These are phyloP conservation scores for Heliornis fulica DNA, from an alignment of 2,113 vertebrate genomes.

Conservation along the genomic window DNA sequence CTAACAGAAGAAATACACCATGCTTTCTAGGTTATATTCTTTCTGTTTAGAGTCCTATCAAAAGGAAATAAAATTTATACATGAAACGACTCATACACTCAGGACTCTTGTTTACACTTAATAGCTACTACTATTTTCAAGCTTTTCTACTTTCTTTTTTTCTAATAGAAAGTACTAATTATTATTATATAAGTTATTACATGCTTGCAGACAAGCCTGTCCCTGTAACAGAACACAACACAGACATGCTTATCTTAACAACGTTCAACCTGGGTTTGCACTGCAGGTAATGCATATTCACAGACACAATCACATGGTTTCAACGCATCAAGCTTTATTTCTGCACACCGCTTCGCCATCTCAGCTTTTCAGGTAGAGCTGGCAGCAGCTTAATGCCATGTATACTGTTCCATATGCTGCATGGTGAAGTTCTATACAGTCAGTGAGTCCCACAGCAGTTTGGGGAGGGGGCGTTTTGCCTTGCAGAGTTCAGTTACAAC, in stretches of 20 bases:
- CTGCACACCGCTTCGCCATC: rapidly evolving
- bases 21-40: background rate
- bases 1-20: background rate
- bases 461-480: background rate
- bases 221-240: background rate
- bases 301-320: background rate
- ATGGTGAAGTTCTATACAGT: too few species aligned
- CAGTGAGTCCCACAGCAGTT: background rate
- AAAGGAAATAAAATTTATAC: background rate
- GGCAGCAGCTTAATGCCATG: background rate
- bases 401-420: rapidly evolving
- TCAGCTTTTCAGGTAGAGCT: background rate
- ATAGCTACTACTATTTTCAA: background rate
- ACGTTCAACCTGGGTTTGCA: background rate
- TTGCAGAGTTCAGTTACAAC: background rate
- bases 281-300: background rate
- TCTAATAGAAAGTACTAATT: background rate
- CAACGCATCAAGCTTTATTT: background rate
- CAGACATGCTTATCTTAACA: background rate
- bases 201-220: background rate
- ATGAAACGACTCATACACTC: background rate
- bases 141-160: background rate
- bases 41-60: background rate
- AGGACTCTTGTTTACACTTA: background rate
- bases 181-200: background rate